Evolutionary conservation across 2,113 vertebrate species (phyloP).

Genomic region (Paracanthobrama guichenoti): DNA sequence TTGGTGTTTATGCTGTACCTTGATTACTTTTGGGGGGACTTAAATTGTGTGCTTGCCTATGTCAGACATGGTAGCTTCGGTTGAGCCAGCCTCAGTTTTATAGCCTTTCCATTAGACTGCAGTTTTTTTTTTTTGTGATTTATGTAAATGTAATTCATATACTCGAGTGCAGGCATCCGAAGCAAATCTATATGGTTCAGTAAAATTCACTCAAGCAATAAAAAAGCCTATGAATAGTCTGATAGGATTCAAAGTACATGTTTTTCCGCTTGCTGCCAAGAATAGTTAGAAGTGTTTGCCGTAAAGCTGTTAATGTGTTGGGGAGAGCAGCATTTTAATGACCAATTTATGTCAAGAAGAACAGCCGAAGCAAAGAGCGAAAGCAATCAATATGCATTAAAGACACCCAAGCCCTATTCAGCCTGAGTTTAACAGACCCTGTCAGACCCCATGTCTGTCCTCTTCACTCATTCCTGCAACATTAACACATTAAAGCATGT

Average conservation of each 20-base stretch:
- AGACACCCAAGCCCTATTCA: slow-evolving; percentile 64
- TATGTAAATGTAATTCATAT: slow-evolving; percentile 15
- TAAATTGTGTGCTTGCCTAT: slow-evolving; percentile 57
- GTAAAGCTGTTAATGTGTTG: slow-evolving; percentile 63
- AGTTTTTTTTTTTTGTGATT: slow-evolving; percentile 5
- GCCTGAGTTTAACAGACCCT: slow-evolving; percentile 67
- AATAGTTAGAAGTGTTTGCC: slow-evolving; percentile 53
- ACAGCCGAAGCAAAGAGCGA: slow-evolving; percentile 62
- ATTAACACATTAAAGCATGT: slow-evolving; percentile 72
- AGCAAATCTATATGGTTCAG: neutral
- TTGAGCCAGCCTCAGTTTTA: neutral
- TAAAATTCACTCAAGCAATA: slow-evolving; percentile 17
- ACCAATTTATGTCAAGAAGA: slow-evolving; percentile 72
- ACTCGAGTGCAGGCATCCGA: neutral
- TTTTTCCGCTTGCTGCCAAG: slow-evolving; percentile 41
- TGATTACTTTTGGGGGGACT: slow-evolving; percentile 50
- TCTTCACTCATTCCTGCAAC: slow-evolving; percentile 48
- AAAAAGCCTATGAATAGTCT: slow-evolving; percentile 29
- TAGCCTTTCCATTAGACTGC: slow-evolving; percentile 20
- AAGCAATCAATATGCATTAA: slow-evolving; percentile 72
- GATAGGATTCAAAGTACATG: slow-evolving; percentile 6
- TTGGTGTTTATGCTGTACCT: slow-evolving; percentile 36
- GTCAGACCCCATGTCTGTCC: slow-evolving; percentile 62
- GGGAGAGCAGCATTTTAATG: slow-evolving; percentile 55
- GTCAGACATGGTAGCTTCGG: slow-evolving; percentile 50